Evolutionary conservation across 2,113 vertebrate genomes (phyloP).

Genomic region (Microcebus murinus): DNA sequence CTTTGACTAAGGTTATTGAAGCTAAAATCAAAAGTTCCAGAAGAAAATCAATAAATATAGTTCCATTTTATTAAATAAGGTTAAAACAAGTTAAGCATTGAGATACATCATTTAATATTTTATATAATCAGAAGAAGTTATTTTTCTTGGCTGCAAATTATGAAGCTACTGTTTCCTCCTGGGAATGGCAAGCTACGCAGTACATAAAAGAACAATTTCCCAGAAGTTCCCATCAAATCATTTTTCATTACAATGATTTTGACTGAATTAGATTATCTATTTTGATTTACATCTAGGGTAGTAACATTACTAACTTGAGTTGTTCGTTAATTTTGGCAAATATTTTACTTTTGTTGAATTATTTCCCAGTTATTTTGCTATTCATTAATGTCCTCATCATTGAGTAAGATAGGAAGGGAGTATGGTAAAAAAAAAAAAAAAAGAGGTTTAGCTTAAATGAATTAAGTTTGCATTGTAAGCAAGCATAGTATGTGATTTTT

Average conservation of each 20-base stretch:
- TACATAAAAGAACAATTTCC: not conserved
- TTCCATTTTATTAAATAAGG: not conserved
- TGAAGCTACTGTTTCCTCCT: not conserved
- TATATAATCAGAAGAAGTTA: not conserved
- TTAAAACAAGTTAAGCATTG: not conserved
- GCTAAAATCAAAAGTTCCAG: not conserved
- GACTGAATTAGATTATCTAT: not conserved
- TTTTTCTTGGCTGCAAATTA: slow-evolving; percentile 8
- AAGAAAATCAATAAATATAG: not conserved
- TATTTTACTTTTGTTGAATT: slow-evolving; percentile 22
- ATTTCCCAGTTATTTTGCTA: not conserved
- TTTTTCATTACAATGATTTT: slow-evolving; percentile 13
- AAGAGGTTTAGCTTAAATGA: not conserved
- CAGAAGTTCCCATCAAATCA: not conserved
- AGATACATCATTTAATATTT: not conserved
- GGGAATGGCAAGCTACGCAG: not conserved
- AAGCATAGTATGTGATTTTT: not conserved
- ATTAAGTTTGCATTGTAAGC: too few species aligned
- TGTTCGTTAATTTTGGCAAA: slow-evolving; percentile 20
- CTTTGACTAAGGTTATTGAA: not conserved
- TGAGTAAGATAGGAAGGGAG: not conserved
- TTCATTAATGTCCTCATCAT: not conserved
- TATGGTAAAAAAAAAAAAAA: not conserved
- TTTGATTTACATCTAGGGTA: not conserved
- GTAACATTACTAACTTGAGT: not conserved